phyloP scores from a whole-genome alignment of 1,140 invertebrate species.

The Drosophila bifasciata region DNA sequence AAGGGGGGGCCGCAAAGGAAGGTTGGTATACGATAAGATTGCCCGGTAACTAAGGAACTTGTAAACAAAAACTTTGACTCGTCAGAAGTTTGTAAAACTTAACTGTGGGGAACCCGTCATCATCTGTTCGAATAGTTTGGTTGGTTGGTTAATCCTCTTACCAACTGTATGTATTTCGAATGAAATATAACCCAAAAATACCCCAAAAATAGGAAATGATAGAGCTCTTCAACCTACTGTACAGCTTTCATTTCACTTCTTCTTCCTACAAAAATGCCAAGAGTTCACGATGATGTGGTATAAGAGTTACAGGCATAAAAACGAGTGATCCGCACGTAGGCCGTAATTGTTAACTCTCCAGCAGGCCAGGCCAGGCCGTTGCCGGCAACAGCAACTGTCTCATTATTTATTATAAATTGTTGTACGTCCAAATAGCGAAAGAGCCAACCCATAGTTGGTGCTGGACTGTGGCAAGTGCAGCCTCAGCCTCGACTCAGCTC shows the following conservation, averaged over 20 bases:
- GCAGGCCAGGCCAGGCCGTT: no score
- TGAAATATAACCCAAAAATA: no score
- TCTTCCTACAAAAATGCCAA: slow-evolving; percentile 50
- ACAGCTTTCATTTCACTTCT: neutral
- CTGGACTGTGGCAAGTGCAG: slow-evolving; percentile 62
- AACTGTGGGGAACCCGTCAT: no score
- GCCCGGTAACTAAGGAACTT: slow-evolving; percentile 13
- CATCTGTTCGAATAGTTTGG: no score
- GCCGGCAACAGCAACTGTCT: slow-evolving; percentile 41
- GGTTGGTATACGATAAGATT: slow-evolving; percentile 41
- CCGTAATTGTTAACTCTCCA: slow-evolving; percentile 68
- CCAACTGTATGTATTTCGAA: no score
- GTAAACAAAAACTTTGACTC: slow-evolving; percentile 20
- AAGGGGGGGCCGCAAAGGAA: neutral
- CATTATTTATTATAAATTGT: slow-evolving; percentile 75
- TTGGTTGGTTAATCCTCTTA: no score
- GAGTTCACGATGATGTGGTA: slow-evolving; percentile 60
- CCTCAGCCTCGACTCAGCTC: slow-evolving; percentile 22
- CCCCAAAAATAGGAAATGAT: no score
- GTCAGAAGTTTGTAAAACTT: no score
- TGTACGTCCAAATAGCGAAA: slow-evolving; percentile 36
- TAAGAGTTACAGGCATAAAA: neutral
- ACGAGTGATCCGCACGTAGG: slow-evolving; percentile 61
- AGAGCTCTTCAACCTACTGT: no score
- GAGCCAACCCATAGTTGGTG: slow-evolving; percentile 51